These are phyloP conservation scores for Ecliptopera silaceata DNA, from an alignment of 2,888 invertebrate species.

Conservation along the genomic window DNA sequence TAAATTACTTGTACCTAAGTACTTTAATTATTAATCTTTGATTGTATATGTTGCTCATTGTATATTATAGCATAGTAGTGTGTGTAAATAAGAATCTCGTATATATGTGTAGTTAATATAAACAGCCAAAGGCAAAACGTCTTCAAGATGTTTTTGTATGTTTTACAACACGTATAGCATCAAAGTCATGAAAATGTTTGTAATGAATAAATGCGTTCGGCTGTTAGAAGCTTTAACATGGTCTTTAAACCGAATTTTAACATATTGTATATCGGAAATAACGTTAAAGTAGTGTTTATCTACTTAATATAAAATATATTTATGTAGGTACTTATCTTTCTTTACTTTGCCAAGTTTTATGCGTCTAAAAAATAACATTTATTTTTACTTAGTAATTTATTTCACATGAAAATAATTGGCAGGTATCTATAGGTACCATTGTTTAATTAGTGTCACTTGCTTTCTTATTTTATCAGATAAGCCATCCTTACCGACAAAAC, in stretches of 20 bases:
- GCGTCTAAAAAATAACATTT: neutral
- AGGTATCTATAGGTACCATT: too few relatives aligned
- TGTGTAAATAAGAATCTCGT: slow-evolving; percentile 45
- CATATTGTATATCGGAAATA: slow-evolving; percentile 23
- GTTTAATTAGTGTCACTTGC: too few relatives aligned
- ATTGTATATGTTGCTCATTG: slow-evolving; percentile 6
- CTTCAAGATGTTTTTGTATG: slow-evolving; percentile 65
- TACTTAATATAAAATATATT: too few relatives aligned
- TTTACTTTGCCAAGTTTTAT: neutral
- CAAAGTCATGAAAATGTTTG: neutral
- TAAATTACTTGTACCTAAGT: too few relatives aligned
- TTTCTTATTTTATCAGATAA: too few relatives aligned
- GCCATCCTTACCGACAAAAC: too few relatives aligned
- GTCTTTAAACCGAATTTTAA: slow-evolving; percentile 49
- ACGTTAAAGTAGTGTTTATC: neutral
- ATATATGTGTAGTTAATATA: slow-evolving; percentile 47
- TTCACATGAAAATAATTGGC: too few relatives aligned
- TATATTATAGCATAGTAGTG: slow-evolving; percentile 13
- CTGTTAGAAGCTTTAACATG: slow-evolving; percentile 40
- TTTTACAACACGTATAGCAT: slow-evolving; percentile 48
- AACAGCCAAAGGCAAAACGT: slow-evolving; percentile 76
- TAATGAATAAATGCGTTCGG: slow-evolving; percentile 27
- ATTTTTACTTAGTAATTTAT: too few relatives aligned
- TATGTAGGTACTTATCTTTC: too few relatives aligned
- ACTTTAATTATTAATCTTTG: neutral